Base-by-base conservation (phyloP, 2,888 invertebrate genomes). In the Boloria selene region DNA sequence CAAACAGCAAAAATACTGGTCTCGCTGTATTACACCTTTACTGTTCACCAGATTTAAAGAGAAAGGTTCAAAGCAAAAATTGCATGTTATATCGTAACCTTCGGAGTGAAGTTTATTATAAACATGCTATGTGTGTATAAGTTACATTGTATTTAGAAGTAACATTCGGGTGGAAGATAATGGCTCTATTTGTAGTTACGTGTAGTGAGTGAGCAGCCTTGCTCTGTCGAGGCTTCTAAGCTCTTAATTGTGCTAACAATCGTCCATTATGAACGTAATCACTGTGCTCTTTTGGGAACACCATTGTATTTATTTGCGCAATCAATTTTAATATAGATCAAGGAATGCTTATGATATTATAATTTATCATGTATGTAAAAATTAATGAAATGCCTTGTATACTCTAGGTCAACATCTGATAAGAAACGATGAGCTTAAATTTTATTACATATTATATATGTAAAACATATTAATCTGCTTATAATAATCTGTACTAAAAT, bases 171-270 rank as follows among this genome's bases (percentile, higher is more conserved):
- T 38, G 14, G 18, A 31, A 68, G 58, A 58, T 61, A 61, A 66
- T 70, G 72, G 81, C 77, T 75, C 68, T 70, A 60, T 69, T 69
- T 73, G 79, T 79, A 26, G 75, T 79, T 72, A 70, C 78, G 82
- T 84, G 82, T 71, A 72, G 70, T 64, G 71, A 72, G 70, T 64
- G 71, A 68, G 69, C 70, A 83, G 77, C 88, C 88, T 90, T 84
- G 88, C 77, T 81, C 75, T 79, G 76, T 74, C 75, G 74, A 78
- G 75, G 79, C 82, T 84, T 83, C 79, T 79, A 77, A 78, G 76
- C 77, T 81, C 81, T 84, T 86, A 88, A 88, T 86, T 89, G 83
- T 85, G 79, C 80, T 86, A 86, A 88, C 86, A 87, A 84, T 86
- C 80, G 81, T 77, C 82, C 79, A 79, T 82, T 83, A 82, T 77